Evolutionary conservation across 2,797 vertebrate genomes (phyloP).

Genomic region (Chaetophractus vellerosus): DNA sequence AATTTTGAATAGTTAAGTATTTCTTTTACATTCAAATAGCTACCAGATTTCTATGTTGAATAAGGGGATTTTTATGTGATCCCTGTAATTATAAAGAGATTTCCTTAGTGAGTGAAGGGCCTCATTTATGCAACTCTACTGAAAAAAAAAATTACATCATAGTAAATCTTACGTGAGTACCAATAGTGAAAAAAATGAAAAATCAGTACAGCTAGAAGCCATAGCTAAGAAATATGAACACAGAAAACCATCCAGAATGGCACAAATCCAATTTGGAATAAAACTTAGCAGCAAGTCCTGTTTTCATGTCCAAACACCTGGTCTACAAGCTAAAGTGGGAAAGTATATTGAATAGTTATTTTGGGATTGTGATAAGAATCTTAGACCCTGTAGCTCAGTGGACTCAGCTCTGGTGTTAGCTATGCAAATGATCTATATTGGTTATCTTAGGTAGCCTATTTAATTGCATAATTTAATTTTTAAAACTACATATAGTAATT

Average conservation of each 20-base stretch:
- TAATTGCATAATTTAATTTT: not conserved
- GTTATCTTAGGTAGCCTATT: not conserved
- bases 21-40: constrained; percentile 77
- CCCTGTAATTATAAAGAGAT: constrained; percentile 84
- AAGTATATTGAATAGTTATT: not conserved
- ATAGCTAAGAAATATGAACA: not conserved
- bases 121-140: constrained; percentile 64
- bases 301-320: not conserved
- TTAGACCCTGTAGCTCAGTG: not conserved
- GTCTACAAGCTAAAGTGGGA: not conserved
- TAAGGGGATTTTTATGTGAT: constrained; percentile 82
- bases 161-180: constrained; percentile 69
- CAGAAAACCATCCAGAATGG: constrained; percentile 29
- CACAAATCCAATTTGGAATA: not conserved
- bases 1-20: constrained; percentile 74
- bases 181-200: constrained; percentile 43
- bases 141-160: not conserved
- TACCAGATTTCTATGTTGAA: constrained; percentile 79
- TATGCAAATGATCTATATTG: not conserved
- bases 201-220: not conserved
- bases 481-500: not conserved
- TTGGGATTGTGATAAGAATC: not conserved
- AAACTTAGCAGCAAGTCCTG: not conserved
- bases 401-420: not conserved
- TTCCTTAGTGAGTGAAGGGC: constrained; percentile 73